These are phyloP conservation scores for Zaprionus ornatus DNA, from an alignment of 1,140 invertebrate species.

Conservation along the genomic window DNA sequence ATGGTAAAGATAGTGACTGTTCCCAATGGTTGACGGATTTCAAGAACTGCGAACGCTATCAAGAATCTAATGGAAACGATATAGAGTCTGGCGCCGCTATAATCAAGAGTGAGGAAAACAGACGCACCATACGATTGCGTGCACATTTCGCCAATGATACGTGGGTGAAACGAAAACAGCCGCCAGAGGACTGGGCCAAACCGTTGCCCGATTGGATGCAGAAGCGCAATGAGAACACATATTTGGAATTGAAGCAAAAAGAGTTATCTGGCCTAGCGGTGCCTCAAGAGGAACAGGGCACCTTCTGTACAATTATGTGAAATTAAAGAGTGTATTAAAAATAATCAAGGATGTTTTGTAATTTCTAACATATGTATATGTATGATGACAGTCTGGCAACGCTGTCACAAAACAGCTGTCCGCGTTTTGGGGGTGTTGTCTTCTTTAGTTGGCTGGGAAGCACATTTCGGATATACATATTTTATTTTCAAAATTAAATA, in stretches of 20 bases:
- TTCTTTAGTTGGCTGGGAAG: background rate
- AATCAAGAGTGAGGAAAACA: conserved; percentile 88
- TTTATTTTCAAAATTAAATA: conserved; percentile 11
- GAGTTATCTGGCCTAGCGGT: conserved; percentile 84
- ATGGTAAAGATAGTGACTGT: conserved; percentile 90
- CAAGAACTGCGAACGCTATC: conserved; percentile 89
- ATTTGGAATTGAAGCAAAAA: conserved; percentile 87
- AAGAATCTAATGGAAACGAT: conserved; percentile 85
- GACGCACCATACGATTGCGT: conserved; percentile 86
- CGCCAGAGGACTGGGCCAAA: conserved; percentile 91
- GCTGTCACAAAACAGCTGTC: conserved; percentile 5
- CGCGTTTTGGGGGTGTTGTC: conserved; percentile 12
- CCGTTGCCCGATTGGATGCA: conserved; percentile 90
- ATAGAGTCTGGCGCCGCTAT: conserved; percentile 86
- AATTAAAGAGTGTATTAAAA: conserved; percentile 14
- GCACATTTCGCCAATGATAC: conserved; percentile 89
- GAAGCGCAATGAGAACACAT: conserved; percentile 88
- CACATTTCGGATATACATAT: conserved; percentile 18
- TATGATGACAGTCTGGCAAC: conserved; percentile 29
- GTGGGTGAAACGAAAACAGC: conserved; percentile 90
- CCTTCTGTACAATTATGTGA: conserved; percentile 69
- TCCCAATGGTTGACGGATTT: conserved; percentile 91
- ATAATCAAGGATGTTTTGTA: background rate
- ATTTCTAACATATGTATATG: background rate
- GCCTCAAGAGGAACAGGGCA: conserved; percentile 46